Percentiles rank a stretch among this genome's conserved stretches.
Evolutionary conservation across 2,888 invertebrate species (phyloP).

Genomic region (Chydorus sphaericus): DNA sequence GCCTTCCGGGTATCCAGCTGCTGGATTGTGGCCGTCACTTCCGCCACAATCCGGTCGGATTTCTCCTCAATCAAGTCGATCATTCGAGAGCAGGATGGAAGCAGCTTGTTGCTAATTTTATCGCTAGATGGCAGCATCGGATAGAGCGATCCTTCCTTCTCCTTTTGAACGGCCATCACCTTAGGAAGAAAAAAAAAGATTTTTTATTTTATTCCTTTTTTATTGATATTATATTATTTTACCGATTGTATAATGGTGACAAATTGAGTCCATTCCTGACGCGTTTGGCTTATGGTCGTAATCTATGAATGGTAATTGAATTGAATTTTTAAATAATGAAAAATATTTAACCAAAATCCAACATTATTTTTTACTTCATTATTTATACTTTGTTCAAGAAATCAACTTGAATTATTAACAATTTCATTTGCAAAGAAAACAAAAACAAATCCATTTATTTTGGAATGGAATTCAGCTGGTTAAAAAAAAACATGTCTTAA

Average conservation of each 20-base stretch:
- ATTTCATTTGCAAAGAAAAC: too few species aligned
- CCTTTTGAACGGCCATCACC: conserved; percentile 1
- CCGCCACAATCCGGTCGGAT: conserved; percentile 6
- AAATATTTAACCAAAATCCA: too few species aligned
- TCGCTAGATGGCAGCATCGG: conserved; percentile 43
- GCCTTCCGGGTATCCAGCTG: conserved; percentile 45
- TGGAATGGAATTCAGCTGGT: too few species aligned
- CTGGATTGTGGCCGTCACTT: conserved; percentile 26
- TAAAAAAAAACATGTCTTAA: too few species aligned
- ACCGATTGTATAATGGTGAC: conserved; percentile 51
- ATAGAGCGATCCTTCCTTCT: conserved; percentile 56
- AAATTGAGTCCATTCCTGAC: conserved; percentile 35
- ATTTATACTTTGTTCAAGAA: too few species aligned
- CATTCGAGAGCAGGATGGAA: conserved; percentile 30
- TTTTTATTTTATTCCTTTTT: too few species aligned
- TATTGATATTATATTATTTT: conserved; percentile 16
- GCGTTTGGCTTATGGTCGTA: conserved; percentile 35
- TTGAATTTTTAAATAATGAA: too few species aligned
- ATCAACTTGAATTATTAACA: too few species aligned
- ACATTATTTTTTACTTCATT: too few species aligned
- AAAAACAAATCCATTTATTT: too few species aligned
- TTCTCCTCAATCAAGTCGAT: conserved; percentile 41
- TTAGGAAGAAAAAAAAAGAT: background rate
- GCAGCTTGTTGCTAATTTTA: background rate
- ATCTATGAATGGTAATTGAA: too few species aligned